These are phyloP conservation scores for Ginglymostoma cirratum DNA, from an alignment of 2,113 vertebrate species.

Conservation along the genomic window DNA sequence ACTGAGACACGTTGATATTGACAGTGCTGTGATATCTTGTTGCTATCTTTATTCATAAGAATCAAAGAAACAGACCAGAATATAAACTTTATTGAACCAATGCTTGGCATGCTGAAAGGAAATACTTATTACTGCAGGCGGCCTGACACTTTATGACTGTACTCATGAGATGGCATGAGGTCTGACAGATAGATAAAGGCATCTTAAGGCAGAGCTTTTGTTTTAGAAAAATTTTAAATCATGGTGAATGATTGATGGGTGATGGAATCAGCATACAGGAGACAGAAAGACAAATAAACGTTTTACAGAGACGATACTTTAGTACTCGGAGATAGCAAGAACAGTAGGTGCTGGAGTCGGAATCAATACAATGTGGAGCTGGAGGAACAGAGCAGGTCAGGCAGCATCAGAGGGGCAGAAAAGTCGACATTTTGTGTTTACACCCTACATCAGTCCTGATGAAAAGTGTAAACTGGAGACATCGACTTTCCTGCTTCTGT, in stretches of 20 bases:
- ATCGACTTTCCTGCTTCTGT: too few species aligned
- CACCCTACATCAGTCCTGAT: too few species aligned
- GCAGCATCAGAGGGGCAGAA: too few species aligned
- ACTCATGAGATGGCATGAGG: neutral
- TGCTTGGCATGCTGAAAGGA: neutral
- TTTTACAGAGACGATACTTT: neutral
- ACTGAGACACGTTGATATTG: neutral
- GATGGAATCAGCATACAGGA: neutral
- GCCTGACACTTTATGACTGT: neutral
- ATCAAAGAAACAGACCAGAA: neutral
- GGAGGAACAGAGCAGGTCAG: too few species aligned
- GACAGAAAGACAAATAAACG: neutral
- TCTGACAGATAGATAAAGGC: neutral
- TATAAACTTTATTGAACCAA: neutral
- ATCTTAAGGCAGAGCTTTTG: neutral
- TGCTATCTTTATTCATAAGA: constrained; percentile 23
- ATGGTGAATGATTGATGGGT: neutral
- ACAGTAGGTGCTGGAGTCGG: too few species aligned
- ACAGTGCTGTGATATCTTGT: neutral
- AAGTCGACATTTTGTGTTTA: too few species aligned
- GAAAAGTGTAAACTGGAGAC: too few species aligned
- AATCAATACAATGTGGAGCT: too few species aligned
- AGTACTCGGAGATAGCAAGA: neutral
- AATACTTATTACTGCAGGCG: neutral
- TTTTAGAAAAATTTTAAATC: neutral